A percentile compares a stretch with the other conserved stretches of the same genome.
Conservation (phyloP, 2,888 invertebrate genomes). For the Imbricaverruca yamaguchii region DNA sequence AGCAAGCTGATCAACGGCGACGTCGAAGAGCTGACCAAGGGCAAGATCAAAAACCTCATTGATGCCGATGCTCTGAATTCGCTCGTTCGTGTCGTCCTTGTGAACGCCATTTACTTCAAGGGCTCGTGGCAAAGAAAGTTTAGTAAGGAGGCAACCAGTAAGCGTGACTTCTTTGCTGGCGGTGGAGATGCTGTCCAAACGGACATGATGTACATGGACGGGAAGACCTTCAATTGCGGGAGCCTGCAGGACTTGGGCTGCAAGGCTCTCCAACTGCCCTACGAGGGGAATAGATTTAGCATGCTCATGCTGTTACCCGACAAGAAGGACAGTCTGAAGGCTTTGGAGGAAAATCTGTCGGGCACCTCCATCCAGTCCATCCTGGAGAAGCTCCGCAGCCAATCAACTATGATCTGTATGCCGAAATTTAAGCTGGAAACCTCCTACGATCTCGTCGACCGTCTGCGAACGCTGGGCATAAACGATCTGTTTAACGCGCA, state of each 20-base stretch:
- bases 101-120: slow-evolving; percentile 83
- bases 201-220: slow-evolving; percentile 58
- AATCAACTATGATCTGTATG: slow-evolving; percentile 58
- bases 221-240: slow-evolving; percentile 41
- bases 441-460: slow-evolving; percentile 54
- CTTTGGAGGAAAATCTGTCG: slow-evolving; percentile 57
- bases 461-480: slow-evolving; percentile 64
- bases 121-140: slow-evolving; percentile 68
- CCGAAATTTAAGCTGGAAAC: slow-evolving; percentile 76
- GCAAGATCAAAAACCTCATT: slow-evolving; percentile 66
- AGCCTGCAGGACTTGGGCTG: slow-evolving; percentile 58
- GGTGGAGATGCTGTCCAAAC: slow-evolving; percentile 60
- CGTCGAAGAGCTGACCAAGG: slow-evolving; percentile 65
- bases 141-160: slow-evolving; percentile 57
- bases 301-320: slow-evolving; percentile 70
- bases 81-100: slow-evolving; percentile 59
- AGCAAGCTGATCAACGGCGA: slow-evolving; percentile 63
- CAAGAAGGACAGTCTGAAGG: slow-evolving; percentile 54
- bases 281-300: slow-evolving; percentile 57
- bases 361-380: slow-evolving; percentile 50
- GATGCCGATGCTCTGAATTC: slow-evolving; percentile 47
- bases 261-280: slow-evolving; percentile 66
- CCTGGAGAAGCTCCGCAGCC: slow-evolving; percentile 47
- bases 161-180: slow-evolving; percentile 66
- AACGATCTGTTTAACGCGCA: slow-evolving; percentile 52